Evolutionary conservation across 2,888 invertebrate species (phyloP).

Genomic region (Morinoia aosen): DNA sequence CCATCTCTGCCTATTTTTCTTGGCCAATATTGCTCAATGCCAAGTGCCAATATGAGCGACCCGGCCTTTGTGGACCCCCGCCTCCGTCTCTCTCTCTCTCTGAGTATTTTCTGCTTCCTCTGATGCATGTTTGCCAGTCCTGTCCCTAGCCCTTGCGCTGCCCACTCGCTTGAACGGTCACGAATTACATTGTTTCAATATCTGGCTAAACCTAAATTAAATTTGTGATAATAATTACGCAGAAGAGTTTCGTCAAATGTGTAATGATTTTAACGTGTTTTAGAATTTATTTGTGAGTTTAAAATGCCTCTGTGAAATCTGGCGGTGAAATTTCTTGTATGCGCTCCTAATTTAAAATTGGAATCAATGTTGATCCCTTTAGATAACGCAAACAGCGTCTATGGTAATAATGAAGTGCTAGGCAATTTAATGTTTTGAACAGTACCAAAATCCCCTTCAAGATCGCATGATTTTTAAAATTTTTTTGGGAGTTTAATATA

Average conservation of each 20-base stretch:
- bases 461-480: no score
- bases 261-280: background rate
- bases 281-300: background rate
- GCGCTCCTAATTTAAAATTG: background rate
- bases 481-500: no score
- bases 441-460: no score
- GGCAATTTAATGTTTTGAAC: no score
- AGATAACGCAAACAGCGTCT: no score
- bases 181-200: no score
- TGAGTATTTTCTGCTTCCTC: background rate
- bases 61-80: background rate
- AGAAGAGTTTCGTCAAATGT: background rate
- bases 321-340: background rate
- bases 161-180: background rate
- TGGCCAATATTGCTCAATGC: conserved; percentile 29
- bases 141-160: background rate
- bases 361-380: no score
- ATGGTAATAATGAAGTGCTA: no score
- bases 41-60: conserved; percentile 6
- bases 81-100: background rate
- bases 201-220: background rate
- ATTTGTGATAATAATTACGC: background rate
- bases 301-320: background rate
- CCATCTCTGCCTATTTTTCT: conserved; percentile 32
- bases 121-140: no score